Percentiles rank a stretch among this genome's conserved stretches.
phyloP scores from a whole-genome alignment of 2,888 invertebrate species.

The Amiota communis region DNA sequence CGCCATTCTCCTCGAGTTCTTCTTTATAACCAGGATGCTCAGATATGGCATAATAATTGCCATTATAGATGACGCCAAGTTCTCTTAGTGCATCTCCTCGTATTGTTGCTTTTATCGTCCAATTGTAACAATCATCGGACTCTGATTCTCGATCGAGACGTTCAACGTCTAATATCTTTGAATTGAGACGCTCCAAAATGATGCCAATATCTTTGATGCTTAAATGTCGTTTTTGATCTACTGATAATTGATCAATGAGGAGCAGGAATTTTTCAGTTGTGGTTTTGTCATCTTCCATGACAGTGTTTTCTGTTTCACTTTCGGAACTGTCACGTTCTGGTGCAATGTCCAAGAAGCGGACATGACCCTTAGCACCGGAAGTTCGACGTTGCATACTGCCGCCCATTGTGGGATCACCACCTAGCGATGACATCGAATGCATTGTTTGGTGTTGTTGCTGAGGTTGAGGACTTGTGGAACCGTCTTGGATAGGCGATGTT shows the following conservation, averaged over 20 bases:
- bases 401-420: conserved; percentile 72
- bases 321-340: conserved; percentile 90
- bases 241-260: conserved; percentile 92
- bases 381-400: conserved; percentile 73
- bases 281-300: conserved; percentile 91
- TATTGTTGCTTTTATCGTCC: conserved; percentile 97
- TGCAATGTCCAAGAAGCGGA: conserved; percentile 86
- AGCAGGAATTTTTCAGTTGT: conserved; percentile 94
- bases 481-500: conserved; percentile 92
- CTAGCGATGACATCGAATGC: conserved; percentile 72
- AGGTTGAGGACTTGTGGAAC: conserved; percentile 80
- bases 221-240: conserved; percentile 92
- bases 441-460: conserved; percentile 65
- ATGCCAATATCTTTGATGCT: conserved; percentile 96
- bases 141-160: conserved; percentile 92
- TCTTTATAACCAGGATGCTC: conserved; percentile 95
- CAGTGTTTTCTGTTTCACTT: conserved; percentile 94
- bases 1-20: conserved; percentile 88
- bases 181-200: conserved; percentile 91
- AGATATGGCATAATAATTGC: conserved; percentile 95
- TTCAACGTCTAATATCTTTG: conserved; percentile 95
- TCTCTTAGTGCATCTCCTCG: conserved; percentile 92
- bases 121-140: conserved; percentile 94
- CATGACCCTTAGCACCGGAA: conserved; percentile 82
- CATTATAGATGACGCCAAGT: conserved; percentile 94